Conservation (phyloP, 23 tunicate genomes). For the Phallusia fumigata region DNA sequence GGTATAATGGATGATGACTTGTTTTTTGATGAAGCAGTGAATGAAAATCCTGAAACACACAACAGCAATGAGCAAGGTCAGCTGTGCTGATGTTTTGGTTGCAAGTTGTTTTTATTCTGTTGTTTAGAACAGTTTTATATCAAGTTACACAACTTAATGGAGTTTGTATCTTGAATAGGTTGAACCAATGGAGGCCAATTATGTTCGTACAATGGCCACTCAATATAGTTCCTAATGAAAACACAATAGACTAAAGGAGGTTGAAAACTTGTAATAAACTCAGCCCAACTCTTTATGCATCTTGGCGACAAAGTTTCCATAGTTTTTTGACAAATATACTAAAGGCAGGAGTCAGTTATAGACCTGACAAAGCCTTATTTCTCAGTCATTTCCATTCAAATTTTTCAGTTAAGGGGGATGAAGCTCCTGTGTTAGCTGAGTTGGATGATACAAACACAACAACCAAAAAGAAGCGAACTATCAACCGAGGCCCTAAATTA, state of each 20-base stretch:
- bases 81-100: background rate
- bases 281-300: no score
- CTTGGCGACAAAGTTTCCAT: no score
- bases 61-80: background rate
- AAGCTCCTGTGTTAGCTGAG: constrained; percentile 47
- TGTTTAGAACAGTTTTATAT: no score
- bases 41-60: background rate
- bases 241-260: no score
- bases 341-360: background rate
- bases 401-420: background rate
- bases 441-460: constrained; percentile 66
- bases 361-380: no score
- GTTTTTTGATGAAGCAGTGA: background rate
- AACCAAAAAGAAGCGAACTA: constrained; percentile 51
- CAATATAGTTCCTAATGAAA: no score
- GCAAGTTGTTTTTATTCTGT: no score
- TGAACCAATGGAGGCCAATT: no score
- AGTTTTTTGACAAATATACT: background rate
- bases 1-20: background rate
- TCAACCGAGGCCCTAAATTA: constrained; percentile 82
- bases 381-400: background rate
- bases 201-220: no score
- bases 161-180: no score
- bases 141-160: no score
- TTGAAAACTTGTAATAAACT: no score